Conservation (phyloP, 37 sponge, comb jelly and placozoan genomes). For the Lycopodina hypogea region DNA sequence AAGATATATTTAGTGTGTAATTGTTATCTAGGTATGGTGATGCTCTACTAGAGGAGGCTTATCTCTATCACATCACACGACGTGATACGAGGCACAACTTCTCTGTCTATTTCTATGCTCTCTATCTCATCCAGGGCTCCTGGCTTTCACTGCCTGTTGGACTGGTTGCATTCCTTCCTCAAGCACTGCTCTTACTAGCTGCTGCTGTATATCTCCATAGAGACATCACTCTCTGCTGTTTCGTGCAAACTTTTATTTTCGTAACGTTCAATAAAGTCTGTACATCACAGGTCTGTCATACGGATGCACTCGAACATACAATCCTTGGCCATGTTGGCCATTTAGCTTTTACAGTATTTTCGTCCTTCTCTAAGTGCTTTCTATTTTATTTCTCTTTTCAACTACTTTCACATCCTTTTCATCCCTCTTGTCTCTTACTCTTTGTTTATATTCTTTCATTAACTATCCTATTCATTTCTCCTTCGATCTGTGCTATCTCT, state of each 20-base stretch:
- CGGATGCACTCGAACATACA: not conserved
- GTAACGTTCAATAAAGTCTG: constrained; percentile 98
- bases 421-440: too few relatives aligned
- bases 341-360: too few relatives aligned
- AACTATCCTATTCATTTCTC: too few relatives aligned
- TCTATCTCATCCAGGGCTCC: constrained; percentile 74
- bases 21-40: constrained; percentile 70
- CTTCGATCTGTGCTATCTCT: too few relatives aligned
- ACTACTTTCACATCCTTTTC: too few relatives aligned
- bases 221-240: constrained; percentile 73
- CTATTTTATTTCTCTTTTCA: too few relatives aligned
- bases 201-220: constrained; percentile 48
- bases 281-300: constrained; percentile 86
- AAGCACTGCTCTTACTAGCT: constrained; percentile 60
- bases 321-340: not conserved
- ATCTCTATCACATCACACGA: constrained; percentile 88
- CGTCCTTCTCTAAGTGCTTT: too few relatives aligned
- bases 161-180: constrained; percentile 82
- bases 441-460: too few relatives aligned
- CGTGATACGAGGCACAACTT: constrained; percentile 95
- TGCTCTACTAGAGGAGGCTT: constrained; percentile 87
- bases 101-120: constrained; percentile 95
- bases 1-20: too few relatives aligned
- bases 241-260: constrained; percentile 90
- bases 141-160: constrained; percentile 50